Percentiles rank a stretch among this genome's conserved stretches.
Conservation (phyloP, 1,140 invertebrate species). For the Babylonia areolata region DNA sequence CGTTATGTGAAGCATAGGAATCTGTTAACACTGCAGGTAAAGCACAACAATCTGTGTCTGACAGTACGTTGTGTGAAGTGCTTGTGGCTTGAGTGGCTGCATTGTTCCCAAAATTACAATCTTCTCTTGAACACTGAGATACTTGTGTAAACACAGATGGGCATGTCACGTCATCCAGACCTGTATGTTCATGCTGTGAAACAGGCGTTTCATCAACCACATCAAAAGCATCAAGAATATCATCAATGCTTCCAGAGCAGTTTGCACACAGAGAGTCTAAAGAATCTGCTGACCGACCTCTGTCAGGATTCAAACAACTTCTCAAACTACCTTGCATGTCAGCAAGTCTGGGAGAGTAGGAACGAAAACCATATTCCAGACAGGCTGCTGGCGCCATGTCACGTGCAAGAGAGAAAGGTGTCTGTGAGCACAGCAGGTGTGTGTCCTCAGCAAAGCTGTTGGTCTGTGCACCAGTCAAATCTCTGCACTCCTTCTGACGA, state of each 20-base stretch:
- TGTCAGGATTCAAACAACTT: background rate
- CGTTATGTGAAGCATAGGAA: too few relatives aligned
- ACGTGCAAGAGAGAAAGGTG: background rate
- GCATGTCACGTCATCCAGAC: background rate
- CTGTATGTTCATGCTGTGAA: background rate
- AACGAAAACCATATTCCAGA: background rate
- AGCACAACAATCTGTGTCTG: too few relatives aligned
- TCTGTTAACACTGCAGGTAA: too few relatives aligned
- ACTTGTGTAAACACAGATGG: background rate
- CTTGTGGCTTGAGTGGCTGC: too few relatives aligned
- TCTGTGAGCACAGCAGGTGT: background rate
- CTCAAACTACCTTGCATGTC: background rate
- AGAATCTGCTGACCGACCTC: slow-evolving; percentile 3
- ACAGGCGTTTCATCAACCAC: background rate
- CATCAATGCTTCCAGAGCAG: background rate
- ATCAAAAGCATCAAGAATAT: background rate
- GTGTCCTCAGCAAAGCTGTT: too few relatives aligned
- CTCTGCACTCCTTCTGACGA: too few relatives aligned
- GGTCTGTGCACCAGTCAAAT: too few relatives aligned
- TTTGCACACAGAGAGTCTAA: background rate
- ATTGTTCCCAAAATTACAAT: too few relatives aligned
- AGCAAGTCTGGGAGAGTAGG: background rate
- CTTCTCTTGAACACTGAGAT: too few relatives aligned
- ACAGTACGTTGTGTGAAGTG: too few relatives aligned
- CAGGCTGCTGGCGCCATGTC: background rate